A percentile compares a stretch with the other conserved stretches of the same genome.
Conservation (phyloP, 1,140 invertebrate species). For the Octopus sinensis region DNA sequence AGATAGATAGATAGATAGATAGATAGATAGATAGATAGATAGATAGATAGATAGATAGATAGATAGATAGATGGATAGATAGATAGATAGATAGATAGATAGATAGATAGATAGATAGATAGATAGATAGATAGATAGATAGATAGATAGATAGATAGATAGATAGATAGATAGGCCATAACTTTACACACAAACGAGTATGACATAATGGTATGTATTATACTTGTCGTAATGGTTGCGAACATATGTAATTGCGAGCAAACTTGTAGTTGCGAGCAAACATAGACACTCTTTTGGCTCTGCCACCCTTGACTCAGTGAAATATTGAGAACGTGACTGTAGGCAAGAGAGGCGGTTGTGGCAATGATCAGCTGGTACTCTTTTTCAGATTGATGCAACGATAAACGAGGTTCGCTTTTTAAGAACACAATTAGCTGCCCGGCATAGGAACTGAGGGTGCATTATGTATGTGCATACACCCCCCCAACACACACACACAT, state of each 20-base stretch:
- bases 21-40: not conserved
- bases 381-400: too few species aligned
- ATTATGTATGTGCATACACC: too few species aligned
- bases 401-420: too few species aligned
- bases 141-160: not conserved
- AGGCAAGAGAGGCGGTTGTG: not conserved
- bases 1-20: not conserved
- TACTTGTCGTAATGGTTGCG: conserved; percentile 17
- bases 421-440: too few species aligned
- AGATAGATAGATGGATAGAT: not conserved
- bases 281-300: not conserved
- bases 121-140: not conserved
- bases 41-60: not conserved
- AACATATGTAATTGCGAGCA: conserved; percentile 5
- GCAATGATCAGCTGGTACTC: too few species aligned
- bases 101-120: not conserved
- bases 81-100: not conserved
- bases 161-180: not conserved
- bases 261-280: conserved; percentile 8
- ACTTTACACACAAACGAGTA: not conserved
- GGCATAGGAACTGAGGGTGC: too few species aligned
- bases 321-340: not conserved
- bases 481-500: too few species aligned
- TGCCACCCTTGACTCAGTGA: not conserved
- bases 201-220: not conserved